A percentile compares a stretch with the other conserved stretches of the same genome.
These are phyloP conservation scores for Lycia hirtaria DNA, from an alignment of 2,888 invertebrate genomes.

Conservation along the genomic window DNA sequence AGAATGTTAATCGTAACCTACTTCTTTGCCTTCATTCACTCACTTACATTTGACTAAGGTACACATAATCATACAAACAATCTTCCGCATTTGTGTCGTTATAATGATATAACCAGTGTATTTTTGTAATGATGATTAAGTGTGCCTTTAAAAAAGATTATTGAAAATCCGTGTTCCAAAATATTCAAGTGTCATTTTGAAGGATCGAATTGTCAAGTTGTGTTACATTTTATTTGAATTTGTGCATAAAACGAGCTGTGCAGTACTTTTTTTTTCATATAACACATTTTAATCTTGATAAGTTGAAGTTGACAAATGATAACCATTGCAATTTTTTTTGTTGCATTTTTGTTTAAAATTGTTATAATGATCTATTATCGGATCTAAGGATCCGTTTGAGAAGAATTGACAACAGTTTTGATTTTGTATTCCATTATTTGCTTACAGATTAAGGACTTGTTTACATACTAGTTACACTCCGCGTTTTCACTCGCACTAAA, in stretches of 20 bases:
- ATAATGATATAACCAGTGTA: not conserved
- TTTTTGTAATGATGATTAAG: not conserved
- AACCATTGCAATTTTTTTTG: not conserved
- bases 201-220: not conserved
- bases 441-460: too few relatives aligned
- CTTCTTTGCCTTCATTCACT: too few relatives aligned
- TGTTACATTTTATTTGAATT: constrained; percentile 4
- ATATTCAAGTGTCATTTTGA: constrained; percentile 14
- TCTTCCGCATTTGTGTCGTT: not conserved
- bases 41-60: too few relatives aligned
- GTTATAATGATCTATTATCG: too few relatives aligned
- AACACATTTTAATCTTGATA: constrained; percentile 5
- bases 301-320: constrained; percentile 6
- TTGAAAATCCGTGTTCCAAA: constrained; percentile 12
- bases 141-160: constrained; percentile 5
- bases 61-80: not conserved
- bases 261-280: too few relatives aligned
- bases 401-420: not conserved
- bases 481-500: too few relatives aligned
- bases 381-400: too few relatives aligned
- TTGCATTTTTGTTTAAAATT: not conserved
- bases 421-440: too few relatives aligned
- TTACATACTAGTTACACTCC: too few relatives aligned
- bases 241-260: constrained; percentile 1
- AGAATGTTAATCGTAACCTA: too few relatives aligned